A percentile compares a stretch with the other conserved stretches of the same genome.
phyloP scores from a whole-genome alignment of 2,797 vertebrate genomes.

The Neopelma chrysocephalum region DNA sequence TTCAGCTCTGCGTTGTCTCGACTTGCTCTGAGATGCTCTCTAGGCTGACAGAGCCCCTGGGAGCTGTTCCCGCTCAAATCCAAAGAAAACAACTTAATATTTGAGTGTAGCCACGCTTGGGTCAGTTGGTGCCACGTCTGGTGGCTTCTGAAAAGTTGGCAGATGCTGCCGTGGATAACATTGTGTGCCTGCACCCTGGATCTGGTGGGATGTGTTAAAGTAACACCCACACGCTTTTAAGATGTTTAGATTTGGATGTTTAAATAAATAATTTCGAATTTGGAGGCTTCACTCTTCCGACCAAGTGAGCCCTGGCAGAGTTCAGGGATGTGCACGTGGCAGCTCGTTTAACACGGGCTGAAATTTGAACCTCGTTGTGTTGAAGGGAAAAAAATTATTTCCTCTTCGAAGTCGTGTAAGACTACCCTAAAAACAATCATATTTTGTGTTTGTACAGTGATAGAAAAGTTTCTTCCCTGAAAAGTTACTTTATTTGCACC shows the following conservation, averaged over 20 bases:
- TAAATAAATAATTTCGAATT: neutral
- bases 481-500: neutral
- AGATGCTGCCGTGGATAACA: accelerated
- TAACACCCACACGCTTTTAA: neutral
- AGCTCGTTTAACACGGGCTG: neutral
- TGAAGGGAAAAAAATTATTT: neutral
- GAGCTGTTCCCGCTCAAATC: neutral
- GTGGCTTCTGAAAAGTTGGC: neutral
- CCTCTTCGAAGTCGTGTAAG: neutral
- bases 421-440: neutral
- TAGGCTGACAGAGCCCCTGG: neutral
- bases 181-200: accelerated
- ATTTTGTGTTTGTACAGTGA: neutral
- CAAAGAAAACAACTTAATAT: accelerated
- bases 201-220: neutral
- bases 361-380: neutral
- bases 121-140: accelerated
- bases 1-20: conserved; percentile 32
- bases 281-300: neutral
- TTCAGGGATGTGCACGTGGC: accelerated
- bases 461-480: neutral
- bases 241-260: neutral
- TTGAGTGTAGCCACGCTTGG: accelerated
- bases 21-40: conserved; percentile 49
- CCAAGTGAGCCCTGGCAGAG: accelerated